phyloP scores from a whole-genome alignment of 2,797 vertebrate species.

The Acanthornis magna region DNA sequence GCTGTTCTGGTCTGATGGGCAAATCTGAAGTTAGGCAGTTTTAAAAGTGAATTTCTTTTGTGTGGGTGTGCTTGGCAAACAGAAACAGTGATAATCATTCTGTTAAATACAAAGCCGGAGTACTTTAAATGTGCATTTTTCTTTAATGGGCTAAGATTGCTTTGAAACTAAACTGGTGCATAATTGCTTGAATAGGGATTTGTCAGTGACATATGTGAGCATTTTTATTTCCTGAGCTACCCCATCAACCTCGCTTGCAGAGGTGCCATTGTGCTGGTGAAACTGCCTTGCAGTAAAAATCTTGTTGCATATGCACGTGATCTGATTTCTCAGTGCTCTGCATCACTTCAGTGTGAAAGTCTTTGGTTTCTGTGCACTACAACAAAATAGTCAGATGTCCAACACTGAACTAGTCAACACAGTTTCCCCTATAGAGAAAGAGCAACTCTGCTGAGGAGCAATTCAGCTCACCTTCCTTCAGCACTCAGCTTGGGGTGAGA shows the following conservation, averaged over 20 bases:
- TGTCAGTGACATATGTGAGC: background rate
- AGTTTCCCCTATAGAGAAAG: background rate
- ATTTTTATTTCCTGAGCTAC: conserved; percentile 14
- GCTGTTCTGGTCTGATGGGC: conserved; percentile 28
- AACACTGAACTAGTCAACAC: background rate
- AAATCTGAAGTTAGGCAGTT: conserved; percentile 29
- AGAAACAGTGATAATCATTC: conserved; percentile 11
- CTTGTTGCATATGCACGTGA: background rate
- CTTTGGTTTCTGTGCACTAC: background rate
- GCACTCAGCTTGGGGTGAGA: background rate
- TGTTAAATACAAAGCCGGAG: conserved; percentile 42
- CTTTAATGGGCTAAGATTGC: conserved; percentile 21
- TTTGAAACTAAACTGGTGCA: conserved; percentile 9
- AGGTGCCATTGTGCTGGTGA: background rate
- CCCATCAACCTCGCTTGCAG: conserved; percentile 1
- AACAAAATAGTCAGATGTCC: background rate
- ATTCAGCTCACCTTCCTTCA: background rate
- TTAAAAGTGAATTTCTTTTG: conserved; percentile 36
- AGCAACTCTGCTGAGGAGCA: background rate
- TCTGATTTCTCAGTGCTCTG: background rate
- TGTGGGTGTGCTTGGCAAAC: conserved; percentile 32
- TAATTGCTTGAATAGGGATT: conserved; percentile 33
- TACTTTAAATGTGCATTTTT: conserved; percentile 37
- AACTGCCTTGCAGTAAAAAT: background rate
- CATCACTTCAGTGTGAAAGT: background rate